A percentile compares a stretch with the other conserved stretches of the same genome.
These are phyloP conservation scores for Micronisus gabar DNA, from an alignment of 2,113 vertebrate genomes.

Conservation along the genomic window DNA sequence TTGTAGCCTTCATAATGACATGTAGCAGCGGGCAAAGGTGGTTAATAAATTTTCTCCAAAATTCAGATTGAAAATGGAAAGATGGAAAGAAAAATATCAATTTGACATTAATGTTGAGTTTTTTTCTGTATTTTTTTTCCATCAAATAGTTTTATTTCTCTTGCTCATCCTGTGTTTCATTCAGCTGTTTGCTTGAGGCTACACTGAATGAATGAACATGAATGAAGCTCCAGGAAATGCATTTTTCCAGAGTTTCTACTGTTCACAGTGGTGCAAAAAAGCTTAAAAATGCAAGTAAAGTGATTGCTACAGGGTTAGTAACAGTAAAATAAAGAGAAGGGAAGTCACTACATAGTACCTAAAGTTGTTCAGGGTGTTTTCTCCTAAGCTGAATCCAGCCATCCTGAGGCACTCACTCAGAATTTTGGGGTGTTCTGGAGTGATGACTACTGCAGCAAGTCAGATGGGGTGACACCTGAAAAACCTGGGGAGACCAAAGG, in stretches of 20 bases:
- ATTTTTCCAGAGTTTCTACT: background rate
- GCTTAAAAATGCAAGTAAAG: background rate
- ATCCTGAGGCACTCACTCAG: background rate
- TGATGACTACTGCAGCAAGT: background rate
- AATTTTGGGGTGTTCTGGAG: background rate
- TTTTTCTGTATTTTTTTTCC: background rate
- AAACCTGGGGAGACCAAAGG: background rate
- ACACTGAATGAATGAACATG: background rate
- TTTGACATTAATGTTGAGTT: background rate
- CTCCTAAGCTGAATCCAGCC: background rate
- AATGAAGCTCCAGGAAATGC: background rate
- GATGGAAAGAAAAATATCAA: background rate
- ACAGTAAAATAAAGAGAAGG: background rate
- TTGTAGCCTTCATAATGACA: background rate
- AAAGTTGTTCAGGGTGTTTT: background rate
- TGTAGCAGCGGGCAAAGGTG: accelerated
- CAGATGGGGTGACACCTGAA: background rate
- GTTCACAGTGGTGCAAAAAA: background rate
- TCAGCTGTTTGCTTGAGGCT: background rate
- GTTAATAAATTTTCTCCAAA: background rate
- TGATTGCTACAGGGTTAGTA: background rate
- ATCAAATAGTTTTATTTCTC: background rate
- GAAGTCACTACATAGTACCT: background rate
- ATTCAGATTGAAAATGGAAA: background rate
- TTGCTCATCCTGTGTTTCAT: background rate